Evolutionary conservation across 2,888 invertebrate genomes (phyloP), one percentile per base, ranked within the genome.

Genomic region (Euplexia lucipara): DNA sequence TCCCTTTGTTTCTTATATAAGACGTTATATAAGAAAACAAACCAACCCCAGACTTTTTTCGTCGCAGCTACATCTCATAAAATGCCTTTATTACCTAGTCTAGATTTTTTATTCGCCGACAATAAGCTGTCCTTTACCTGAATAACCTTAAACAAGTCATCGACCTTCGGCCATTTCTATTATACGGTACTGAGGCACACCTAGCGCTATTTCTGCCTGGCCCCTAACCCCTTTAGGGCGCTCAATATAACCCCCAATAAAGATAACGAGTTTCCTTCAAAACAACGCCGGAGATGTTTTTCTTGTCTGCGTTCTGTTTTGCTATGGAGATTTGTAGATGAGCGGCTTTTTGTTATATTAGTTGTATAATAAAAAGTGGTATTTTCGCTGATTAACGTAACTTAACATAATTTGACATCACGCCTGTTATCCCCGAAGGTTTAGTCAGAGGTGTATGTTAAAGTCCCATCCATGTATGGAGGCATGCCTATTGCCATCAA

Each of bases 241-340:
- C 70, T 71, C 78, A 74, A 83, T 86, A 86, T 79, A 81, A 69
- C 78, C 82, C 79, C 75, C 79, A 84, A 86, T 87, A 86, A 87
- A 85, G 82, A 83, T 87, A 85, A 87, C 83, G 83, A 86, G 84
- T 79, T 86, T 86, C 82, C 84, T 82, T 78, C 83, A 79, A 85
- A 87, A 86, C 83, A 85, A 82, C 71, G 65, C 60, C 60, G 49
- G 75, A 63, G 74, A 82, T 84, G 80, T 87, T 86, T 84, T 87
- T 82, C 85, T 82, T 69, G 61, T 66, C 54, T 74, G 35, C 30
- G 20, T 49, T 67, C 44, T 56, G 45, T 54, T 71, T 54, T 32
- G 47, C 58, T 52, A 42, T 42, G 39, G 39, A 56, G 37, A 48
- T 75, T 68, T 54, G 47, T 37, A 44, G 53, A 51, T 61, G 58